Percentiles rank a stretch among this genome's conserved stretches.
These are phyloP conservation scores for Drosophila yakuba DNA, from an alignment of 1,140 invertebrate genomes.

Conservation along the genomic window DNA sequence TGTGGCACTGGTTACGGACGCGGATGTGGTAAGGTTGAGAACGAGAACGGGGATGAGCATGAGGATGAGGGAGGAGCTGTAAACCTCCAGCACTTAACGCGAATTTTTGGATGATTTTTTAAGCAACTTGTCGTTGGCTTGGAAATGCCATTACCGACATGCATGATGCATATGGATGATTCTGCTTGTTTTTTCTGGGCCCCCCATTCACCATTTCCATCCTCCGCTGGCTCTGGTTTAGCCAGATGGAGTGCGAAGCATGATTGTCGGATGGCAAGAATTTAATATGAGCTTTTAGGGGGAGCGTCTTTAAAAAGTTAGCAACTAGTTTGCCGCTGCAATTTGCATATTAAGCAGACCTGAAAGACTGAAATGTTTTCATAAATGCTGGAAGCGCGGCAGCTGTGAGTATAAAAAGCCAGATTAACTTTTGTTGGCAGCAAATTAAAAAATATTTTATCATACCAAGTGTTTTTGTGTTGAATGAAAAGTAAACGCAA, in stretches of 20 bases:
- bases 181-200: conserved; percentile 21
- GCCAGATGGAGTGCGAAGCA: conserved; percentile 19
- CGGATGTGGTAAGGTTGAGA: conserved; percentile 1
- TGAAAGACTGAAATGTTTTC: conserved; percentile 24
- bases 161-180: conserved; percentile 73
- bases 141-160: conserved; percentile 72
- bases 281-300: conserved; percentile 15
- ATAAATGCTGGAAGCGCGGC: conserved; percentile 19
- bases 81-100: conserved; percentile 57
- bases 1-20: conserved; percentile 18
- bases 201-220: background rate
- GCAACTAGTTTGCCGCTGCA: conserved; percentile 5
- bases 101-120: conserved; percentile 71
- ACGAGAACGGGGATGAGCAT: too few species aligned
- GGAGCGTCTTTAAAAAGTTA: conserved; percentile 28
- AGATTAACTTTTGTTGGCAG: conserved; percentile 12
- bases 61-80: background rate
- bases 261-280: conserved; percentile 13
- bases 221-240: conserved; percentile 10
- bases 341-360: conserved; percentile 28
- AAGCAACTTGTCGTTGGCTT: conserved; percentile 71
- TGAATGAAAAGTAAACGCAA: background rate
- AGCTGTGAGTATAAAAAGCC: conserved; percentile 26
- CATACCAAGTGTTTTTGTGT: conserved; percentile 14
- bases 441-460: background rate